Percentiles rank a stretch among this genome's conserved stretches.
phyloP scores from a whole-genome alignment of 1,140 invertebrate species.

The Globodera ellingtonae region DNA sequence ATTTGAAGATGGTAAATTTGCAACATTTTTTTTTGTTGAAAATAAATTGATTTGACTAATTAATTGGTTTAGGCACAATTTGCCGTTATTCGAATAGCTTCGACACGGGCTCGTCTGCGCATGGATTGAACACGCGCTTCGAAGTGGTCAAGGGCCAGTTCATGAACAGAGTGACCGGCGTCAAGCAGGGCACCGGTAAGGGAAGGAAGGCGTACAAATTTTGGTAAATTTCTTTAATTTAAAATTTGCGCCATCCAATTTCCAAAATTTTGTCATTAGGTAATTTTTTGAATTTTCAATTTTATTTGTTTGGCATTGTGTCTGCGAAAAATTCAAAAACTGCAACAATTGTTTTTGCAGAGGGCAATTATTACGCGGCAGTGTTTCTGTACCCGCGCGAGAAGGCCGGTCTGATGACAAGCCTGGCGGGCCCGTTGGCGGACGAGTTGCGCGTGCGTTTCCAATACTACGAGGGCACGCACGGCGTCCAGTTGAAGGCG shows the following conservation, averaged over 20 bases:
- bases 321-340: conserved; percentile 29
- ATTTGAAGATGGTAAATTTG: conserved; percentile 55
- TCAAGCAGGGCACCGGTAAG: conserved; percentile 58
- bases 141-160: conserved; percentile 64
- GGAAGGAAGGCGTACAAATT: conserved; percentile 8
- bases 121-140: conserved; percentile 61
- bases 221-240: conserved; percentile 17
- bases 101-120: conserved; percentile 53
- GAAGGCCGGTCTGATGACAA: conserved; percentile 58
- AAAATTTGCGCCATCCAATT: neutral
- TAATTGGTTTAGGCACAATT: conserved; percentile 44
- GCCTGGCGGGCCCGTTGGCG: conserved; percentile 32
- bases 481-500: conserved; percentile 63
- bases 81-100: conserved; percentile 59
- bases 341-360: conserved; percentile 34
- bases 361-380: conserved; percentile 64
- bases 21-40: neutral
- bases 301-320: neutral
- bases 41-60: conserved; percentile 14
- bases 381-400: conserved; percentile 63
- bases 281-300: no score
- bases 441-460: conserved; percentile 55
- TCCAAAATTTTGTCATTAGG: no score
- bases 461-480: conserved; percentile 64
- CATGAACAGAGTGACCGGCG: conserved; percentile 64